Base-by-base conservation (phyloP, 2,113 vertebrate genomes). In the Macaca mulatta region DNA sequence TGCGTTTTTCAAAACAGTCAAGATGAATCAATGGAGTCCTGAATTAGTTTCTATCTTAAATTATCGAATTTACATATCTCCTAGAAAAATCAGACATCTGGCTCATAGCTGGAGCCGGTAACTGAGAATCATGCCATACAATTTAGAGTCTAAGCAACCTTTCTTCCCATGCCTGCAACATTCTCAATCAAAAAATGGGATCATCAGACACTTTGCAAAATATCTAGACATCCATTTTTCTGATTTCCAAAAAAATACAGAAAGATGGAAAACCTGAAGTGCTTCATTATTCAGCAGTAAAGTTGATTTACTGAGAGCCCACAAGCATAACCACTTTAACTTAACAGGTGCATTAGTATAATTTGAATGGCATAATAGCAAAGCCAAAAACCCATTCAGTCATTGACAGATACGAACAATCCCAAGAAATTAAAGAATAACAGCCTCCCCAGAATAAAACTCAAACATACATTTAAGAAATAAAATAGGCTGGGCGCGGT, bases 301-400 rank as follows among this genome's bases (percentile, higher is more conserved):
- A 97, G 97, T 43, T 93, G 97, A 97, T 97, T 97, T 75, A 85
- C 92, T 59, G 61, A 96, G 59, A 92, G 92, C 86, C 95, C 50
- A 93, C 77, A 82, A 93, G 89, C 89, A 87, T 70, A 90, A 86
- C 55, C 83, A 84, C 96, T 96, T 96, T 94, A 97, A 94, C 91
- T 97, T 95, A 96, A 93, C 92, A 92, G 93, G 87, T 92, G 90
- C 93, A 92, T 98, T 96, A 87, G 82, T 85, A 89, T 96, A 93
- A 98, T 98, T 92, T 95, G 83, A 97, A 94, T 40, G n/a, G 86
- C 92, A 72, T 69, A 90, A 97, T 45, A 82, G 61, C 79, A 94
- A 96, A 96, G 92, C 83, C 92, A 93, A 84, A 96, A 94, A 89
- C 87, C 87, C 90, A 96, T 94, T 95, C 52, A 72, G 79, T 96